Evolutionary conservation across 1,140 invertebrate genomes (phyloP).

Genomic region (Drosophila kohkoa): DNA sequence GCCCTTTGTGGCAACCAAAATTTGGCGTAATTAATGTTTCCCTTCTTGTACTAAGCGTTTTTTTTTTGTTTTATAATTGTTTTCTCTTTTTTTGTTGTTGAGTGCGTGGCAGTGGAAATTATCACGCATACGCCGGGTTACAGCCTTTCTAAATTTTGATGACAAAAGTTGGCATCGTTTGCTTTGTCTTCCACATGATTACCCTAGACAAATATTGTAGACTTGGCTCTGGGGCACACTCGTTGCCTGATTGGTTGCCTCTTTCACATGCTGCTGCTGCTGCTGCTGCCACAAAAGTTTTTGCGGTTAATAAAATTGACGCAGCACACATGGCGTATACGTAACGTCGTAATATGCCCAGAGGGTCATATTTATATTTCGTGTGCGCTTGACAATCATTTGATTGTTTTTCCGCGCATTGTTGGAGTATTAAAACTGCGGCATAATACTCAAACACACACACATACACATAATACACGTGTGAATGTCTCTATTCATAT

Average conservation of each 20-base stretch:
- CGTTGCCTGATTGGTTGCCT: neutral
- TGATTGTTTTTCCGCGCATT: constrained; percentile 40
- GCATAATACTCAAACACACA: constrained; percentile 2
- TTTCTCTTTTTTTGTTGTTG: constrained; percentile 10
- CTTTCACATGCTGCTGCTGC: constrained; percentile 3
- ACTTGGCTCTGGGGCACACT: constrained; percentile 11
- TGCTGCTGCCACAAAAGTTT: constrained; percentile 47
- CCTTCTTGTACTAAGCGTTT: neutral
- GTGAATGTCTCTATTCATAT: constrained; percentile 24
- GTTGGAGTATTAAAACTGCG: constrained; percentile 26
- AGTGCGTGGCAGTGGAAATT: constrained; percentile 40
- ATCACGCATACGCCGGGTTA: constrained; percentile 49
- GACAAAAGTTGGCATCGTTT: constrained; percentile 49
- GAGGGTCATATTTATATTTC: constrained; percentile 60
- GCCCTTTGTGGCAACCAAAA: constrained; percentile 30
- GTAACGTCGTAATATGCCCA: constrained; percentile 55
- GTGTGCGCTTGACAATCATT: constrained; percentile 67
- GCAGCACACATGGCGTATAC: constrained; percentile 33
- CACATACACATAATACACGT: neutral
- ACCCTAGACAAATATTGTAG: constrained; percentile 35
- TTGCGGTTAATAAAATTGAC: constrained; percentile 71
- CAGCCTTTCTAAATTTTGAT: constrained; percentile 50
- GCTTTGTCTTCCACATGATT: constrained; percentile 36
- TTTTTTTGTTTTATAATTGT: constrained; percentile 18
- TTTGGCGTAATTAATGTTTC: constrained; percentile 58